phyloP scores from a whole-genome alignment of 2,113 vertebrate species.

The Lampris incognitus region DNA sequence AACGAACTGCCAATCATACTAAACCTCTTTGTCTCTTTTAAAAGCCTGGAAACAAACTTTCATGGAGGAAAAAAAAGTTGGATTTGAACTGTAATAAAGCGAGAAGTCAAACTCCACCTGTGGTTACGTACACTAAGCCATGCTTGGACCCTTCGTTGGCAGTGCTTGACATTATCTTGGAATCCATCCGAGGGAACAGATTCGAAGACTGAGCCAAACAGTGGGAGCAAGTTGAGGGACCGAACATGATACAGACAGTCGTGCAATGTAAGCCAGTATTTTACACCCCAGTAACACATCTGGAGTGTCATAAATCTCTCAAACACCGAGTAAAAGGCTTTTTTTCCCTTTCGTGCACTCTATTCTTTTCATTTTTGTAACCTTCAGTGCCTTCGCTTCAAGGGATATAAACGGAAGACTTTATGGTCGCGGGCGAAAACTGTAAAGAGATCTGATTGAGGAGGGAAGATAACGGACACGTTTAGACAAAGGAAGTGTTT shows the following conservation, averaged over 20 bases:
- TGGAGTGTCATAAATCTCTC: slow-evolving; percentile 51
- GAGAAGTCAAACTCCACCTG: slow-evolving; percentile 69
- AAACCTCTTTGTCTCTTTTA: slow-evolving; percentile 54
- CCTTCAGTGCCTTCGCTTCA: not conserved
- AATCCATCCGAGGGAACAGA: slow-evolving; percentile 78
- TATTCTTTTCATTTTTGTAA: not conserved
- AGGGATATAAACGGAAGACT: not conserved
- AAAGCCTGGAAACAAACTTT: slow-evolving; percentile 55
- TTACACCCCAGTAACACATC: slow-evolving; percentile 59
- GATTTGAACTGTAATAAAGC: slow-evolving; percentile 59
- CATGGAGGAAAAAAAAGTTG: slow-evolving; percentile 41
- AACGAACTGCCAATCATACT: slow-evolving; percentile 54
- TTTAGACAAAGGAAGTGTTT: not conserved
- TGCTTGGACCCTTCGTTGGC: slow-evolving; percentile 56
- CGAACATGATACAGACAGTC: slow-evolving; percentile 42
- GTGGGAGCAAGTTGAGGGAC: slow-evolving; percentile 62
- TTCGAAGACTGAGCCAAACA: slow-evolving; percentile 72
- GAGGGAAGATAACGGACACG: not conserved
- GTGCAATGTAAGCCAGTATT: slow-evolving; percentile 58
- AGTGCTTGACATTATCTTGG: slow-evolving; percentile 74
- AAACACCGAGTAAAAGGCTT: slow-evolving; percentile 22
- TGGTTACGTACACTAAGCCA: slow-evolving; percentile 66
- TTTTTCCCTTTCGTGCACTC: slow-evolving; percentile 21
- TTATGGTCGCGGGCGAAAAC: not conserved
- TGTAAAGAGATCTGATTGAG: not conserved